These are phyloP conservation scores for Malurus splendens DNA, from an alignment of 2,797 vertebrate species.

Conservation along the genomic window DNA sequence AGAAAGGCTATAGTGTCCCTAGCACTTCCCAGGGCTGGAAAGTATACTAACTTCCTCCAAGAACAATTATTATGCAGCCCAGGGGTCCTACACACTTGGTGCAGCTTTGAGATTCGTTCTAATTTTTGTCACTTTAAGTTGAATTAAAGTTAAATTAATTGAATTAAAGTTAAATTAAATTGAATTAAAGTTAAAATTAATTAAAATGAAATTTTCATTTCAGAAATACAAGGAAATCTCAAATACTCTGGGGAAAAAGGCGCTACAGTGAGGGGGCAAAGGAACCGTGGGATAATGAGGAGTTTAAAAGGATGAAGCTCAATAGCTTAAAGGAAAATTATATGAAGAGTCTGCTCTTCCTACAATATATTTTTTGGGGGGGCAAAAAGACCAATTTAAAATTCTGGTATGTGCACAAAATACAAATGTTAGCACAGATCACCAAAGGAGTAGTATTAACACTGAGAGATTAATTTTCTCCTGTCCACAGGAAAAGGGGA, in stretches of 20 bases:
- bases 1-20: neutral
- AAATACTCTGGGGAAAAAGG: neutral
- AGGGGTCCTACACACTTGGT: neutral
- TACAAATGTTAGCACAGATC: neutral
- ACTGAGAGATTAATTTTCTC: neutral
- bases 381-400: neutral
- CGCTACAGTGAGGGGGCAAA: neutral
- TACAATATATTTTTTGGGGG: fast-evolving
- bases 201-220: neutral
- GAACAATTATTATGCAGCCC: neutral
- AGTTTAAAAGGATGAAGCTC: neutral
- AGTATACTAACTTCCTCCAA: neutral
- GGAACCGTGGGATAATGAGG: neutral
- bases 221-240: neutral
- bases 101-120: neutral
- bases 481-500: neutral
- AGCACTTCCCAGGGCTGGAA: neutral
- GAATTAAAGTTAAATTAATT: neutral
- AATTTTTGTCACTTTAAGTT: neutral
- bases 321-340: neutral
- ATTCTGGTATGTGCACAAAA: neutral
- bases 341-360: neutral
- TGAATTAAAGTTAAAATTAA: too few species aligned
- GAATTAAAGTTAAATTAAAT: too few species aligned
- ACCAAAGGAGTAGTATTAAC: neutral